phyloP scores from a whole-genome alignment of 2,113 vertebrate genomes.

The Poecilia latipinna region DNA sequence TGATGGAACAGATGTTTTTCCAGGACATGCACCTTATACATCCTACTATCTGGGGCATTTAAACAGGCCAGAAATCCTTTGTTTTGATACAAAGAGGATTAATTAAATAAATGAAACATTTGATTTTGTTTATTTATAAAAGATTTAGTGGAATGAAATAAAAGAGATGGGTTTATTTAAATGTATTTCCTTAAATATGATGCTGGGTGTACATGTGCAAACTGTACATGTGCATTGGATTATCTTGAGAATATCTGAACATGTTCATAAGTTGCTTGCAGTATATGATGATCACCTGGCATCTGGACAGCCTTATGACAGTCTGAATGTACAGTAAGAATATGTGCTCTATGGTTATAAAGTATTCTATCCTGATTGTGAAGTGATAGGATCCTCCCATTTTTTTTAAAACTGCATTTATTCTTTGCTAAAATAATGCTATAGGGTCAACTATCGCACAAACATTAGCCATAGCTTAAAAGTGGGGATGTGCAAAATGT shows the following conservation, averaged over 20 bases:
- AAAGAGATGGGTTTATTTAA: slow-evolving; percentile 45
- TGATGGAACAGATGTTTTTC: too few relatives aligned
- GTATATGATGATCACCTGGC: not conserved
- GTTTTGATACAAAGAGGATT: too few relatives aligned
- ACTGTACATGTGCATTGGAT: not conserved
- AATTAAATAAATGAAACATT: too few relatives aligned
- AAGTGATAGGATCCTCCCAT: not conserved
- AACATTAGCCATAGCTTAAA: not conserved
- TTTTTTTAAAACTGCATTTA: slow-evolving; percentile 1
- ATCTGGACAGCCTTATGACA: slow-evolving; percentile 8
- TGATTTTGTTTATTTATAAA: too few relatives aligned
- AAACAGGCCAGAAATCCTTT: too few relatives aligned
- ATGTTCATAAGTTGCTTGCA: not conserved
- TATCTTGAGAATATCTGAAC: slow-evolving; percentile 4
- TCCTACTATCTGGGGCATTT: too few relatives aligned
- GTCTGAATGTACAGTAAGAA: slow-evolving; percentile 7
- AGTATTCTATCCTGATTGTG: not conserved
- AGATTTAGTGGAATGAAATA: slow-evolving; percentile 45
- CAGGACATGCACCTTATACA: too few relatives aligned
- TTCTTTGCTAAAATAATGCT: not conserved
- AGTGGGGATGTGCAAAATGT: not conserved
- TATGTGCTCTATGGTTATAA: slow-evolving; percentile 6
- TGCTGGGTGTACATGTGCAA: not conserved
- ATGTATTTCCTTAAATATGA: slow-evolving; percentile 59
- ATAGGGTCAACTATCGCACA: not conserved